Evolutionary conservation across 2,113 vertebrate genomes (phyloP).

Genomic region (Rhabdomys dilectus): DNA sequence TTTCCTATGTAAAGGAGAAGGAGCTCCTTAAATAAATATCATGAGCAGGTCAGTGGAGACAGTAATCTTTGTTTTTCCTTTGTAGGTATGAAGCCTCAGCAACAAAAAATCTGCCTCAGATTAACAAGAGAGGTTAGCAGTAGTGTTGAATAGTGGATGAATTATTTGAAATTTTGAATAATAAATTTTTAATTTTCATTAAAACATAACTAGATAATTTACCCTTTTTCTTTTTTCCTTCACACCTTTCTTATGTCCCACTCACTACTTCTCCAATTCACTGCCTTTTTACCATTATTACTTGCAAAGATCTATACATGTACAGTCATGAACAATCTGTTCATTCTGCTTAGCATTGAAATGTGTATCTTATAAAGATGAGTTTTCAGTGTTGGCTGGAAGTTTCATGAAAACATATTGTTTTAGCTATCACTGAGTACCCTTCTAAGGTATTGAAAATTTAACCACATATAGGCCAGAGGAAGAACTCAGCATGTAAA

Average conservation of each 20-base stretch:
- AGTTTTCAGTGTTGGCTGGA: constrained; percentile 6
- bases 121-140: constrained; percentile 13
- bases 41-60: not conserved
- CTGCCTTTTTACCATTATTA: not conserved
- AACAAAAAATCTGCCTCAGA: not conserved
- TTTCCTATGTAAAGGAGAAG: constrained; percentile 61
- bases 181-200: not conserved
- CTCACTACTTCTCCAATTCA: not conserved
- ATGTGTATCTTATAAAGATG: not conserved
- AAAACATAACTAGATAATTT: not conserved
- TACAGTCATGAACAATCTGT: not conserved
- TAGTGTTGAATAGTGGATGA: constrained; percentile 21
- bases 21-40: constrained; percentile 58
- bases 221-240: not conserved
- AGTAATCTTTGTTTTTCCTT: constrained; percentile 21
- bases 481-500: not conserved
- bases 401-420: not conserved
- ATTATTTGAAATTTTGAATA: constrained; percentile 16
- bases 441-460: not conserved
- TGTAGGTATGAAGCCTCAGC: constrained; percentile 1
- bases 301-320: not conserved
- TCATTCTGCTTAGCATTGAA: not conserved
- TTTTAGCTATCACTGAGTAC: not conserved
- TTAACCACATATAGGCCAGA: not conserved
- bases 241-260: too few species aligned